Base-by-base conservation (phyloP, 1,140 invertebrate species). In the Aphis gossypii region DNA sequence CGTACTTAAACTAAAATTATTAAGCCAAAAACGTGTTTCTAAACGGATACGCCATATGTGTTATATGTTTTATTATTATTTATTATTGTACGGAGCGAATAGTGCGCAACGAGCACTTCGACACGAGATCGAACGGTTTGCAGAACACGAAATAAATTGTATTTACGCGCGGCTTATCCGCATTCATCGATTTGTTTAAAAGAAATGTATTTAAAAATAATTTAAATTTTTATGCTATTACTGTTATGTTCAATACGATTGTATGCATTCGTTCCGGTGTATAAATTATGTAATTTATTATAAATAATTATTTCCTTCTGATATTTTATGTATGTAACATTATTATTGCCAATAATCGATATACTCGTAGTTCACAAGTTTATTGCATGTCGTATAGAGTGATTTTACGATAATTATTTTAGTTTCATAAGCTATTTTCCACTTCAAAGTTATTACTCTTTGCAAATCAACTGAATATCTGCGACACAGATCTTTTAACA, bases 1-100 rank as follows among this genome's bases (percentile, higher is more conserved):
- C 87, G 46, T 38, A 88, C 86, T 30, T 88, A 51, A 48, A 88
- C n/a, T 51, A n/a, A 54, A 86, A 88, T 48, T 84, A 41, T 84
- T 35, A 54, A 88, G 51, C 23, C 8, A 20, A 88, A 87, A 88
- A 88, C 87, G 48, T 23, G 87, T 54, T 51, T 87, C 6, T 51
- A 35, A 54, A 51, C 46, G 46, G 9, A 30, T 38, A 41, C 5
- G 30, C 30, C 60, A 18, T 68, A n/a, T 68, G 60, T 21, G 48
- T 51, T 18, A 20, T 6, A 38, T 38, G 18, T 35, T 4, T 20
- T 82, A 83, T 83, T 83, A 83, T 23, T 82, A 82, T 68, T 18
- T n/a, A n/a, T 76, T 18, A n/a, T 76, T n/a, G 60, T 76, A n/a
- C 30, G 9, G 60, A 21, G 41, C 3, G 23, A 44, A 86, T 46